phyloP scores from a whole-genome alignment of 2,797 vertebrate species.

The Peromyscus nudipes region DNA sequence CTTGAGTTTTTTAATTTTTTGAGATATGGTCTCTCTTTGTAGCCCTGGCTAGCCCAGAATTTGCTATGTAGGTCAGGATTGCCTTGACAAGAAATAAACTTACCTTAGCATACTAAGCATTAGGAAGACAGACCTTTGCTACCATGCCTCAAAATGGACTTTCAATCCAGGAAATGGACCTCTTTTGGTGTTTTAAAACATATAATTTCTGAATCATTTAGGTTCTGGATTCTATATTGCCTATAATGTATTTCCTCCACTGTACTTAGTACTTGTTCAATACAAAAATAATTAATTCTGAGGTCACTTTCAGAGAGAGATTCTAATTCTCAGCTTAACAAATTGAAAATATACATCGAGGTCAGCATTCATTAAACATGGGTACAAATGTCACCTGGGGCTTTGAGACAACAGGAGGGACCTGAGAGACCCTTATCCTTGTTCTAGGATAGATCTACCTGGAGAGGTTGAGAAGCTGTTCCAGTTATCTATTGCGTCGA shows the following conservation, averaged over 20 bases:
- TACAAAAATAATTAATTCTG: background rate
- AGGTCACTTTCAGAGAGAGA: background rate
- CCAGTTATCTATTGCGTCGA: background rate
- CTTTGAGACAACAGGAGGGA: background rate
- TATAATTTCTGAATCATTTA: background rate
- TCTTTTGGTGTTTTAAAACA: background rate
- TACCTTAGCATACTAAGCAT: background rate
- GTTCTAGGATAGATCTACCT: too few relatives aligned
- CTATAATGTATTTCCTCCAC: background rate
- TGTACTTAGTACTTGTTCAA: background rate
- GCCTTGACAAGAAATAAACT: background rate
- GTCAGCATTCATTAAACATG: background rate
- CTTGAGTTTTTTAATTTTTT: background rate
- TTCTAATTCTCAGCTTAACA: background rate
- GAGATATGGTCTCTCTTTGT: background rate
- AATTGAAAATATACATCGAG: background rate
- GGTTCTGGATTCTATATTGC: background rate
- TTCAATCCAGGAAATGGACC: background rate
- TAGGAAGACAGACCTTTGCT: background rate
- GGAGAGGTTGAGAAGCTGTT: background rate
- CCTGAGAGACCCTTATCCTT: background rate
- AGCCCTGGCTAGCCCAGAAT: background rate
- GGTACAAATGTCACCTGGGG: background rate
- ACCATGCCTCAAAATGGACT: background rate
- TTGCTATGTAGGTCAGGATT: background rate